A percentile compares a stretch with the other conserved stretches of the same genome.
Evolutionary conservation across 2,888 invertebrate genomes (phyloP).

Genomic region (Dryomyza anilis): DNA sequence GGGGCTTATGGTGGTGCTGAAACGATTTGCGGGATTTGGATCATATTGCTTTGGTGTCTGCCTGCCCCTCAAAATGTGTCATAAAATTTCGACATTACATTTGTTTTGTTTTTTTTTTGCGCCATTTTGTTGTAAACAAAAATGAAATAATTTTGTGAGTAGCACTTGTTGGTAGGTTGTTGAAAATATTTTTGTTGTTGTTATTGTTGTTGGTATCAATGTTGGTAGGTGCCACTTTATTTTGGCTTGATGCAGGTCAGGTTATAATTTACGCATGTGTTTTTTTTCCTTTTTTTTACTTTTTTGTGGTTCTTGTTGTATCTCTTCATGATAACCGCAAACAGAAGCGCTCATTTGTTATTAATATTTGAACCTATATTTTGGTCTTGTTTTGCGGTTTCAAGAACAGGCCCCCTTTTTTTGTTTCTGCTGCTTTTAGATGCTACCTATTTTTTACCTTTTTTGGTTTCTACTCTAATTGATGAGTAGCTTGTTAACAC

Average conservation of each 20-base stretch:
- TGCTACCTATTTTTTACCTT: neutral
- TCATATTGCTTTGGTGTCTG: constrained; percentile 27
- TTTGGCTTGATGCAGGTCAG: constrained; percentile 52
- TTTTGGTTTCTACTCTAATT: neutral
- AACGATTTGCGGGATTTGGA: too few relatives aligned
- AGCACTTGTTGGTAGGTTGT: too few relatives aligned
- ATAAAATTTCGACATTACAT: constrained; percentile 42
- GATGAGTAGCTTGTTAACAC: constrained; percentile 13
- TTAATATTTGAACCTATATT: neutral
- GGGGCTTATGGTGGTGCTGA: constrained; percentile 3
- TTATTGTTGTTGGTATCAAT: neutral
- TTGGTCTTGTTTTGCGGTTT: constrained; percentile 15
- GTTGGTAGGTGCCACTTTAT: constrained; percentile 44
- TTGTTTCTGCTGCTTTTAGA: too few relatives aligned
- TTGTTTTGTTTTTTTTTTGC: neutral
- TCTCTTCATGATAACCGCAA: constrained; percentile 5
- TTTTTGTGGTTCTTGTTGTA: constrained; percentile 1
- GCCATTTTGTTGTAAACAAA: constrained; percentile 15
- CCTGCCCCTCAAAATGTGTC: constrained; percentile 39
- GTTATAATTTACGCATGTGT: constrained; percentile 29
- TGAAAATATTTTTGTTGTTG: too few relatives aligned
- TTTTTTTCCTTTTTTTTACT: constrained; percentile 12
- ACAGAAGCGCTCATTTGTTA: constrained; percentile 6
- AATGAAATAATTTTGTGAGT: too few relatives aligned
- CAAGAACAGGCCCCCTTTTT: neutral